These are phyloP conservation scores for Ibycter americanus DNA, from an alignment of 2,797 vertebrate species.

Conservation along the genomic window DNA sequence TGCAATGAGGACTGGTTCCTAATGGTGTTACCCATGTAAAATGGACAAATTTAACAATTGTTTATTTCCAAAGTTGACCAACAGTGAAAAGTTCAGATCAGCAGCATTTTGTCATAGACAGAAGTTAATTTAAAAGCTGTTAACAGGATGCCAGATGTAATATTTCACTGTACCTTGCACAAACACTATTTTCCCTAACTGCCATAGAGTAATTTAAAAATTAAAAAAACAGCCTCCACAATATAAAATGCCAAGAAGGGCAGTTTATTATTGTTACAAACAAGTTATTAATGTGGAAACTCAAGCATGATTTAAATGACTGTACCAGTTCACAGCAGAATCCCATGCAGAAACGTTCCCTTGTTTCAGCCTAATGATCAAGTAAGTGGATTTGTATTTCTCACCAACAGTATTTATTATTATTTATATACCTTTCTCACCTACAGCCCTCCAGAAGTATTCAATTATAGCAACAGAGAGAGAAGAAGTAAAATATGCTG, in stretches of 20 bases:
- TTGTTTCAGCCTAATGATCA: not conserved
- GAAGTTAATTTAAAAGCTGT: not conserved
- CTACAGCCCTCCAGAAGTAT: not conserved
- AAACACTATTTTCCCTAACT: not conserved
- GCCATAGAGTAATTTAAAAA: not conserved
- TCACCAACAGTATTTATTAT: not conserved
- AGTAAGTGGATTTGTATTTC: not conserved
- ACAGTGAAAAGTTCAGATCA: not conserved
- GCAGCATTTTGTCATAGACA: not conserved
- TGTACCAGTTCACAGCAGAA: not conserved
- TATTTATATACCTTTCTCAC: not conserved
- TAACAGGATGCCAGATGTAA: not conserved
- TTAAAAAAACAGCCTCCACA: not conserved
- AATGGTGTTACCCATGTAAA: not conserved
- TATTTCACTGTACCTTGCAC: not conserved
- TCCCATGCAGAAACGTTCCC: not conserved
- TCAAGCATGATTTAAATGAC: not conserved
- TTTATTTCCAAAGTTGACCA: not conserved
- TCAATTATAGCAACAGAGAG: not conserved
- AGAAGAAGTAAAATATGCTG: not conserved
- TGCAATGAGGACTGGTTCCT: not conserved
- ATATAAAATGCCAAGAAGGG: not conserved
- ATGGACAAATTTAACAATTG: not conserved
- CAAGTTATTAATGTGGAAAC: not conserved
- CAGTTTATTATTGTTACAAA: not conserved